Conservation (phyloP, 1,140 invertebrate genomes). For the Patella vulgata region DNA sequence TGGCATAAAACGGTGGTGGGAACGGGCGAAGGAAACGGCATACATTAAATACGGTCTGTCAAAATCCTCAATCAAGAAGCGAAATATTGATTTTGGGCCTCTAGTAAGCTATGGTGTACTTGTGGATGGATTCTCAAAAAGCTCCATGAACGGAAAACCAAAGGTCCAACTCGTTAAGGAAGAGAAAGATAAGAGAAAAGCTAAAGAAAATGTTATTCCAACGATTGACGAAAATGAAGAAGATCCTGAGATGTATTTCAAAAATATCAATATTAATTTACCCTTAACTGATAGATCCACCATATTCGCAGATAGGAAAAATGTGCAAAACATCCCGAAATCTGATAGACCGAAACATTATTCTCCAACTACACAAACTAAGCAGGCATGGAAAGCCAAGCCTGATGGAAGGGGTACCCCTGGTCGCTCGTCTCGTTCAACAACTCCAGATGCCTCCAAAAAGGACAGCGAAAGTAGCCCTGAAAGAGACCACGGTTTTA, state of each 20-base stretch:
- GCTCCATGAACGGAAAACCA: conserved; percentile 58
- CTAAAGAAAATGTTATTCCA: conserved; percentile 23
- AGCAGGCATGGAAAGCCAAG: not conserved
- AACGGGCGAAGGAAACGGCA: conserved; percentile 55
- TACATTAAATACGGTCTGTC: conserved; percentile 50
- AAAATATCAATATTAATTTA: not conserved
- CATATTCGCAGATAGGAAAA: not conserved
- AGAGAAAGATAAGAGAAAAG: conserved; percentile 32
- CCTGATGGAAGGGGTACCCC: not conserved
- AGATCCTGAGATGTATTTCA: not conserved
- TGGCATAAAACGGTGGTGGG: conserved; percentile 59
- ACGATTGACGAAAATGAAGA: conserved; percentile 27
- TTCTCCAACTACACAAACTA: not conserved
- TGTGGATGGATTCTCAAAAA: conserved; percentile 55
- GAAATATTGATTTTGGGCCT: conserved; percentile 44
- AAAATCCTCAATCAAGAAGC: conserved; percentile 56
- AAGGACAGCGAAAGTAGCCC: not conserved
- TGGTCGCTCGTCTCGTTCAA: not conserved
- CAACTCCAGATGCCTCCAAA: conserved; percentile 4
- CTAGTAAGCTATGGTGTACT: conserved; percentile 57
- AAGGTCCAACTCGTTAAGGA: conserved; percentile 34
- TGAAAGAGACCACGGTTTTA: not conserved
- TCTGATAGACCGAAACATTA: not conserved
- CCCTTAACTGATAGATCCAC: not conserved
- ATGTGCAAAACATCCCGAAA: not conserved